Conservation (phyloP, 2,797 vertebrate species). For the Hoplostethus atlanticus region DNA sequence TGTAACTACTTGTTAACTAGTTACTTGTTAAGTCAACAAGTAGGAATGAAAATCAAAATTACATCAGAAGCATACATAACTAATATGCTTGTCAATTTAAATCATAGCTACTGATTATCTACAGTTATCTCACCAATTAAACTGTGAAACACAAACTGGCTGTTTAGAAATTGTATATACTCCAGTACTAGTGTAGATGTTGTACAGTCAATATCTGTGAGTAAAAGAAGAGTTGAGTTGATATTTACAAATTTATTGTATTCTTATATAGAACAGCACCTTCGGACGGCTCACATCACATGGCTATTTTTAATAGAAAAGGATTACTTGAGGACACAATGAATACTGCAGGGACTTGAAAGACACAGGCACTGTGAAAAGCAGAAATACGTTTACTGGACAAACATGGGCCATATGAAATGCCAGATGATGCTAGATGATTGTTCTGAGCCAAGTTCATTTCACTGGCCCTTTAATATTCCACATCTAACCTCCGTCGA, state of each 20-base stretch:
- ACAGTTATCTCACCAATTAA: background rate
- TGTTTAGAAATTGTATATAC: background rate
- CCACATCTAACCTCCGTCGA: background rate
- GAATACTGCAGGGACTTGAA: background rate
- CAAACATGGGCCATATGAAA: background rate
- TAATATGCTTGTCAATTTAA: background rate
- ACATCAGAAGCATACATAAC: background rate
- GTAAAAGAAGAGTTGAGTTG: background rate
- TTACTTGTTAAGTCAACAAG: too few relatives aligned
- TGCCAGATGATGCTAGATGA: background rate
- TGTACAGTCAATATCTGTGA: background rate
- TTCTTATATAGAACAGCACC: slow-evolving; percentile 1
- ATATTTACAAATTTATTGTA: slow-evolving; percentile 15
- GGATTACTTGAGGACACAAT: background rate
- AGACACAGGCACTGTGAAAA: background rate
- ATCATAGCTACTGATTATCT: background rate
- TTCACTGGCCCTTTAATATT: background rate
- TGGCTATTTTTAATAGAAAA: slow-evolving; percentile 5
- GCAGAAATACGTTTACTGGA: background rate
- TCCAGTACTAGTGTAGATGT: background rate
- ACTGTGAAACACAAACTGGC: background rate
- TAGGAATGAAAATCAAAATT: background rate
- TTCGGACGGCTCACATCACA: background rate
- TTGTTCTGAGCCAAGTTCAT: background rate
- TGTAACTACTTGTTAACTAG: too few relatives aligned